Evolutionary conservation across 2,888 invertebrate species (phyloP).

Genomic region (Taenaris catops): DNA sequence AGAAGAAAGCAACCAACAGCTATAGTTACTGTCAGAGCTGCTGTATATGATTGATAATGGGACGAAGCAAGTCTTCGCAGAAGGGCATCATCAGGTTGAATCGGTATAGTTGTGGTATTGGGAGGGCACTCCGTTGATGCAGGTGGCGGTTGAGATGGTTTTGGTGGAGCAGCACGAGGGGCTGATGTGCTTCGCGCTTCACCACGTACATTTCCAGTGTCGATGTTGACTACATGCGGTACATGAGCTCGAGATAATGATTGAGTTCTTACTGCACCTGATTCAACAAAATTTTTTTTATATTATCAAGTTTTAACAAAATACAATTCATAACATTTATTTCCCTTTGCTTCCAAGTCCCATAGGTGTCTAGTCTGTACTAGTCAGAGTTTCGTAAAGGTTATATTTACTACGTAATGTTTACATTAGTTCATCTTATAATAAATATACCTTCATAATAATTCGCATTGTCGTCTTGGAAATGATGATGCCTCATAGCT

Average conservation of each 20-base stretch:
- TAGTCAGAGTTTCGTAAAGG: too few relatives aligned
- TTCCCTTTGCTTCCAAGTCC: too few relatives aligned
- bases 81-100: slow-evolving; percentile 83
- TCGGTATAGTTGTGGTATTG: slow-evolving; percentile 68
- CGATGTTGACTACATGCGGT: slow-evolving; percentile 73
- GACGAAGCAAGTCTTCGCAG: slow-evolving; percentile 88
- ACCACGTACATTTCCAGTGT: slow-evolving; percentile 24
- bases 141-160: slow-evolving; percentile 56
- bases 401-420: too few relatives aligned
- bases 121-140: slow-evolving; percentile 89
- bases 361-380: too few relatives aligned
- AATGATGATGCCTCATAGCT: slow-evolving; percentile 93
- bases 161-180: slow-evolving; percentile 64
- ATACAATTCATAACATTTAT: too few relatives aligned
- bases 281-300: too few relatives aligned
- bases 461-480: slow-evolving; percentile 88
- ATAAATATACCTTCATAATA: slow-evolving; percentile 88
- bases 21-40: slow-evolving; percentile 92
- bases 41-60: slow-evolving; percentile 93
- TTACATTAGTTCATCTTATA: too few relatives aligned
- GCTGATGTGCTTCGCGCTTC: slow-evolving; percentile 53
- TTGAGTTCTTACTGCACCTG: slow-evolving; percentile 88
- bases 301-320: too few relatives aligned
- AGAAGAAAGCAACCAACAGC: slow-evolving; percentile 92
- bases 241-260: slow-evolving; percentile 83